Evolutionary conservation across 1,140 invertebrate genomes (phyloP).

Genomic region (Pseudomyrmex gracilis): DNA sequence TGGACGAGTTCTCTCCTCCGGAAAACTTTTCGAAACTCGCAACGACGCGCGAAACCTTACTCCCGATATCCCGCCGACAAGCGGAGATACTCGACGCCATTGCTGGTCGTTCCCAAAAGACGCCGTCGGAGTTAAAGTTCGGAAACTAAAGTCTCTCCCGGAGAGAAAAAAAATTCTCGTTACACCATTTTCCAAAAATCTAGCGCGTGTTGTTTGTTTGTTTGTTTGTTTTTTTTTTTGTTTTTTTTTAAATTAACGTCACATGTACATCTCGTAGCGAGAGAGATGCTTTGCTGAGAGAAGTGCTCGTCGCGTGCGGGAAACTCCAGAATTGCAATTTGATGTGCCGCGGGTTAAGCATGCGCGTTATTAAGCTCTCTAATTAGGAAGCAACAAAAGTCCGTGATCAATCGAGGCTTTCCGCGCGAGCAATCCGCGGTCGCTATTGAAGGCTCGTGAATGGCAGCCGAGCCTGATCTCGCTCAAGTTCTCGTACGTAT

Average conservation of each 20-base stretch:
- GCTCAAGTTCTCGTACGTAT: constrained; percentile 32
- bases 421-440: constrained; percentile 23
- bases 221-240: too few species aligned
- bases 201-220: too few species aligned
- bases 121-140: constrained; percentile 61
- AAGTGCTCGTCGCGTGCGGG: not conserved
- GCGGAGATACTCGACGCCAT: constrained; percentile 56
- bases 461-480: constrained; percentile 50
- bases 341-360: not conserved
- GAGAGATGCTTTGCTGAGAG: not conserved
- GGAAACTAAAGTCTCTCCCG: constrained; percentile 43
- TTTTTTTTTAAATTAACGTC: too few species aligned
- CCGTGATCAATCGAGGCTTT: constrained; percentile 68
- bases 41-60: constrained; percentile 67
- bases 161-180: constrained; percentile 60
- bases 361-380: constrained; percentile 53
- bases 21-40: constrained; percentile 68
- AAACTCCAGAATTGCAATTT: constrained; percentile 3
- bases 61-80: constrained; percentile 46
- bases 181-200: constrained; percentile 51
- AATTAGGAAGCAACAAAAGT: constrained; percentile 62
- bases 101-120: constrained; percentile 62
- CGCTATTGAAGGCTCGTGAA: constrained; percentile 4
- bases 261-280: not conserved
- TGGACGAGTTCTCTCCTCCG: constrained; percentile 63